Percentiles rank a stretch among this genome's conserved stretches.
Evolutionary conservation across 1,140 invertebrate genomes (phyloP).

Genomic region (Nebria ingens): DNA sequence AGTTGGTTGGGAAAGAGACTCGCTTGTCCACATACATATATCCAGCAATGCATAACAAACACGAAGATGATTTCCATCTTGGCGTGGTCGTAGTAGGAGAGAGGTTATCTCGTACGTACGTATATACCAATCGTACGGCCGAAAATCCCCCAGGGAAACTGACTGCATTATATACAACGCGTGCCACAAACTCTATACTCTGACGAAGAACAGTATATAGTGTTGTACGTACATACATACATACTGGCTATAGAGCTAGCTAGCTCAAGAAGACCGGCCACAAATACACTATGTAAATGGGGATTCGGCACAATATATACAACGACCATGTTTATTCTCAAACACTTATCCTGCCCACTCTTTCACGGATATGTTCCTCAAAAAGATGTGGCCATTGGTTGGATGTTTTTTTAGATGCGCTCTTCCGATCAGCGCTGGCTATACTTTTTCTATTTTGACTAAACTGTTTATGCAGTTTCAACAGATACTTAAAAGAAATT

Average conservation of each 20-base stretch:
- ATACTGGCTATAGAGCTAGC: neutral
- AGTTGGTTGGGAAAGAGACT: neutral
- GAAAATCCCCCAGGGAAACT: neutral
- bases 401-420: no score
- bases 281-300: constrained; percentile 8
- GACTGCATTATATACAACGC: constrained; percentile 4
- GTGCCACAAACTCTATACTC: neutral
- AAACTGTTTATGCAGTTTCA: no score
- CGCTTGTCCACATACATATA: constrained; percentile 23
- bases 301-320: neutral
- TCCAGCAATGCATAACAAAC: constrained; percentile 31
- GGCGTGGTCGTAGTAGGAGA: neutral
- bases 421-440: no score
- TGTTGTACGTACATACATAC: neutral
- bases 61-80: constrained; percentile 13
- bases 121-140: neutral
- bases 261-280: neutral
- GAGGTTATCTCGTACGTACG: neutral
- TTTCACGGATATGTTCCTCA: constrained; percentile 1
- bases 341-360: constrained; percentile 3
- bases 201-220: neutral
- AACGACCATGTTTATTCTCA: constrained; percentile 1
- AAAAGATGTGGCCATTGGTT: no score
- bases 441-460: no score
- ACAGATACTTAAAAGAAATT: no score